Base-by-base conservation (phyloP, 2,113 vertebrate genomes). In the Elephas maximus region DNA sequence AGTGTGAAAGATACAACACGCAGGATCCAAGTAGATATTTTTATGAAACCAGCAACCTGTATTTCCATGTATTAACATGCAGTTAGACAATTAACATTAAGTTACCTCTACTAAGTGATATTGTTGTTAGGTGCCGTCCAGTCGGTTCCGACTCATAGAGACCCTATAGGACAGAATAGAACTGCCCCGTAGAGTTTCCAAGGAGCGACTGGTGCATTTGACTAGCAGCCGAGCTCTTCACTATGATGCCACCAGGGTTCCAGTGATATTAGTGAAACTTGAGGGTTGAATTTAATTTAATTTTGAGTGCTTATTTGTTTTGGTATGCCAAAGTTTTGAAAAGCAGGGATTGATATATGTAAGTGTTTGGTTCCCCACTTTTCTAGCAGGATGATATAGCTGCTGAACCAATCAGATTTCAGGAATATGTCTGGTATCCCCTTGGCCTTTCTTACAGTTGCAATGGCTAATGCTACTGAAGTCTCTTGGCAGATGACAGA, bases 401-500 rank as follows among this genome's bases (percentile, higher is more conserved):
- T 57, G 33, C n/a, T 30, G 44, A 74, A 41, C 73, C 53, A 44
- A 2, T 85, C 86, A 90, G 48, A 85, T 63, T 51, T 51, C 26
- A 73, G 51, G 62, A 89, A 44, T 57, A 44, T 71, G 23, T 69
- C 28, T 71, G 51, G 71, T 62, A 63, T 73, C 53, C 69, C 37
- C 48, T 24, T 45, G 30, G 30, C 15, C 6, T 57, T 79, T 93
- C 80, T 57, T 80, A 51, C 41, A 79, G 53, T 74, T 73, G 21
- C 23, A 85, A 12, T 73, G 53, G 33, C 73, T 41, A 28, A 85
- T 79, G 80, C 33, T 63, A 9, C 63, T 74, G 95, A 96, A 33
- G n/a, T 90, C 53, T 85, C 60, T 93, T 80, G 65, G 41, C 53
- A 90, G 73, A 63, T 33, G 73, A 63, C 63, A 73, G 86, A 71